phyloP scores from a whole-genome alignment of 2,888 invertebrate species.

The Pristionchus entomophagus region DNA sequence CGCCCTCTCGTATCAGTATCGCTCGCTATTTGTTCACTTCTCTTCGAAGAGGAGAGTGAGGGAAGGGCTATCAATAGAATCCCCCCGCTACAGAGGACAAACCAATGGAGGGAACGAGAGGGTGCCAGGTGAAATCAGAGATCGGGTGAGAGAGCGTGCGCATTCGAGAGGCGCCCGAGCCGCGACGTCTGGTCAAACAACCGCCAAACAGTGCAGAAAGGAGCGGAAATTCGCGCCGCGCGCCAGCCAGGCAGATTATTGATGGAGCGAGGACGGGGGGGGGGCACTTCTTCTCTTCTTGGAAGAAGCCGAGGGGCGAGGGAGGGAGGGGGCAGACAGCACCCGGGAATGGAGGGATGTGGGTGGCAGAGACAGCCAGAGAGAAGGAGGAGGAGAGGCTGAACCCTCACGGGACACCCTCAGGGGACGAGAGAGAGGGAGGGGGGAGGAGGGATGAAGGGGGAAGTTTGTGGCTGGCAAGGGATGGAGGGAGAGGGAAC shows the following conservation, averaged over 20 bases:
- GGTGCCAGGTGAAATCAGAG: background rate
- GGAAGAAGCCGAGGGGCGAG: background rate
- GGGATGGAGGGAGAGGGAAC: background rate
- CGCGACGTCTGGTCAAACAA: slow-evolving; percentile 11
- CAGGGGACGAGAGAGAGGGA: background rate
- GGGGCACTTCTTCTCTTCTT: background rate
- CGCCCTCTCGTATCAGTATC: slow-evolving; percentile 14
- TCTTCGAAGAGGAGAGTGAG: background rate
- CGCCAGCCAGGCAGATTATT: background rate
- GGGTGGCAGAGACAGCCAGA: background rate
- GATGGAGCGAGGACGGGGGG: background rate
- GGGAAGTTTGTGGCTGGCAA: background rate
- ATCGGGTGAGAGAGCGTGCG: background rate
- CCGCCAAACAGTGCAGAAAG: background rate
- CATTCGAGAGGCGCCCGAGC: background rate
- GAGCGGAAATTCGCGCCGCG: background rate
- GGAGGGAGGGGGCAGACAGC: too few species aligned
- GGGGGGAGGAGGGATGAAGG: background rate
- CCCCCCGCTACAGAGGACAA: background rate
- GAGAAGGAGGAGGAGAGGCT: background rate
- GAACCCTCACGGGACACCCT: background rate
- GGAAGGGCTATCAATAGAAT: slow-evolving; percentile 14
- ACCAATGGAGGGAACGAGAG: background rate
- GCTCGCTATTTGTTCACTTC: background rate
- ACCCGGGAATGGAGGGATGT: background rate